Evolutionary conservation across 2,113 vertebrate genomes (phyloP).

Genomic region (Lepus americanus): DNA sequence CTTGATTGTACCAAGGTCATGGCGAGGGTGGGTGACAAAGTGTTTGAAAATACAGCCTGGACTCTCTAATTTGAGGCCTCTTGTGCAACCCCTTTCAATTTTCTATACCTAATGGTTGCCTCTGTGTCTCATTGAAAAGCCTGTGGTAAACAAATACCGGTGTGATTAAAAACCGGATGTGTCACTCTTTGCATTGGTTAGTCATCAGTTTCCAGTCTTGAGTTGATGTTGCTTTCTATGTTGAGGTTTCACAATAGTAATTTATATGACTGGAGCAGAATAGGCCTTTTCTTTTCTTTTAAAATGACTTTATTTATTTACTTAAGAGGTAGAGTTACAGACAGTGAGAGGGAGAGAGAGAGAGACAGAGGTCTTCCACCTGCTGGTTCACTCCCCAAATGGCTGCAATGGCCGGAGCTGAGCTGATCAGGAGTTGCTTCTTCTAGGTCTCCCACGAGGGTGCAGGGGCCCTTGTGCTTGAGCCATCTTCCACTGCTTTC

Average conservation of each 20-base stretch:
- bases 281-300: neutral
- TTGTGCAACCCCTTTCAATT: conserved; percentile 68
- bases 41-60: neutral
- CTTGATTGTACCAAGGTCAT: conserved; percentile 53
- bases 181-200: neutral
- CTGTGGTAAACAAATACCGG: conserved; percentile 35
- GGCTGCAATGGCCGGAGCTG: too few species aligned
- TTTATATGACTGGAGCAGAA: neutral
- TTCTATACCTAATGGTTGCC: conserved; percentile 26
- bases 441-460: too few species aligned
- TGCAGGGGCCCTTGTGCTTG: too few species aligned
- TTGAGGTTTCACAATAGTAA: neutral
- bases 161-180: conserved; percentile 2
- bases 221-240: neutral
- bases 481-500: too few species aligned
- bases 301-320: too few species aligned
- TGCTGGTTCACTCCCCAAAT: too few species aligned
- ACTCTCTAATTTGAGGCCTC: conserved; percentile 60
- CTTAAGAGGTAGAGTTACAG: too few species aligned
- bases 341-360: too few species aligned
- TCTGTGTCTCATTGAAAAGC: conserved; percentile 39
- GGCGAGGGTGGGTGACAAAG: neutral
- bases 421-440: too few species aligned
- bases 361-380: too few species aligned
- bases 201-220: neutral